Evolutionary conservation across 1,140 invertebrate genomes (phyloP), one percentile per base, ranked within the genome.

Genomic region (Drosophila seguyi): DNA sequence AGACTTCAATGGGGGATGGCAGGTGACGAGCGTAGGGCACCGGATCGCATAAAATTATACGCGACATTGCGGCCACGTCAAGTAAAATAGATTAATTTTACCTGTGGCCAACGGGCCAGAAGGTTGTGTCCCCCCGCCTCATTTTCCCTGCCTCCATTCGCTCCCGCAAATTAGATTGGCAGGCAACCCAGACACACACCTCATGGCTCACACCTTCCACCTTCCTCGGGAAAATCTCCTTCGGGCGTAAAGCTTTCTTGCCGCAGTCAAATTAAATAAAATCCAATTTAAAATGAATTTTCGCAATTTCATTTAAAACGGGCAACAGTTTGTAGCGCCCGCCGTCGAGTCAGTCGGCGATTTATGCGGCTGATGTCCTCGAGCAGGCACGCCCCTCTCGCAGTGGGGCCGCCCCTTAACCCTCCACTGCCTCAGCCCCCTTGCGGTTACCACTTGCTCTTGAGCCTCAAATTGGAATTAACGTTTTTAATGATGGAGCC

Each of bases 231-330:
- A 42, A 55, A 34, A 52, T 58, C 58, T 48, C 57, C 52, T 56
- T 63, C 73, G 79, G 71, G 83, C 83, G 79, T 73, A 88, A 88
- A 88, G 84, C 84, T 81, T 78, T 78, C 63, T 88, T 74, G 77
- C 85, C 85, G 75, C 85, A 90, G 85, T 90, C 78, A 90, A 90
- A 90, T 90, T 90, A 90, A 90, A 90, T 90, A 90, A 90, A 90
- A 90, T 90, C 85, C 85, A 90, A 90, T 90, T 90, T 90, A 90
- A 90, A 90, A 90, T 90, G 85, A 90, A 90, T 90, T 90, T 90
- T 90, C 85, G 85, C 85, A 90, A 90, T 90, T 90, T 90, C 85
- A 90, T 90, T 90, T 90, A 90, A 83, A 85, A 78, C 66, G 81
- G 62, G 50, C 62, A 76, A 72, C 62, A 59, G 62, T 68, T 67